Conservation (phyloP, 1,140 invertebrate species). For the Agraylea sexmaculata region DNA sequence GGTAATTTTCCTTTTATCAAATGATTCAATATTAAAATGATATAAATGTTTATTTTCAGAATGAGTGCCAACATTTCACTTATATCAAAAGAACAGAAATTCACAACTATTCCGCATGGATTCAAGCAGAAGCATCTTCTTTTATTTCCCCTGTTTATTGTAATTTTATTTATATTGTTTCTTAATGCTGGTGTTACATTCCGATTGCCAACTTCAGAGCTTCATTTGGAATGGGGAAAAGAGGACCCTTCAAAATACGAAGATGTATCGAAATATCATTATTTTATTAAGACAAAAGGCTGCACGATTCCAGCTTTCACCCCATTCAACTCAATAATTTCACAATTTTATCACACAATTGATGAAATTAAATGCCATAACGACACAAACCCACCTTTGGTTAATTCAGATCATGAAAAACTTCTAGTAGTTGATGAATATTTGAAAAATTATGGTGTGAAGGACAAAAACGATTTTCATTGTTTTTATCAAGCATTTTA, state of each 20-base stretch:
- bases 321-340: slow-evolving; percentile 49
- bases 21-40: no score
- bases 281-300: slow-evolving; percentile 56
- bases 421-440: slow-evolving; percentile 38
- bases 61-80: no score
- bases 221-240: slow-evolving; percentile 16
- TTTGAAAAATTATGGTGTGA: slow-evolving; percentile 43
- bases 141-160: slow-evolving; percentile 15
- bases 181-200: slow-evolving; percentile 24
- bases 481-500: slow-evolving; percentile 55
- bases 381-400: slow-evolving; percentile 34
- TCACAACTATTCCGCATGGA: no score
- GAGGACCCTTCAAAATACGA: slow-evolving; percentile 15
- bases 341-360: slow-evolving; percentile 32
- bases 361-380: slow-evolving; percentile 28
- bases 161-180: slow-evolving; percentile 26
- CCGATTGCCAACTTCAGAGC: slow-evolving; percentile 25
- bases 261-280: slow-evolving; percentile 25
- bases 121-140: no score
- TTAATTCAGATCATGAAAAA: slow-evolving; percentile 52
- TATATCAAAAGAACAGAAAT: no score
- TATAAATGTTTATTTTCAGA: no score
- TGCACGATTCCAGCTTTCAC: slow-evolving; percentile 70
- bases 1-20: no score
- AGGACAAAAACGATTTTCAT: slow-evolving; percentile 28